Evolutionary conservation across 1,140 invertebrate genomes (phyloP).

Genomic region (Oreohelix idahoensis): DNA sequence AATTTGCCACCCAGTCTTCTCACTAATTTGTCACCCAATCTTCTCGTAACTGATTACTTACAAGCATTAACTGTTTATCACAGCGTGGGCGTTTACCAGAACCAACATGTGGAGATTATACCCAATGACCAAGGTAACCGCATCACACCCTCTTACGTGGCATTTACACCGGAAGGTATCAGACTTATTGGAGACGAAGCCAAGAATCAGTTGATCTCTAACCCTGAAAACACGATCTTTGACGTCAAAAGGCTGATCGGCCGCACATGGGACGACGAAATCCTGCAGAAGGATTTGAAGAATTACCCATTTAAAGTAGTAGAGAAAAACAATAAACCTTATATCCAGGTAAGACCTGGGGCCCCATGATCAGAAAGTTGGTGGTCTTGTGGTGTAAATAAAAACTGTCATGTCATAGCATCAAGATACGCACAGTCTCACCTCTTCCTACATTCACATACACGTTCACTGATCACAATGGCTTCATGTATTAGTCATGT

Average conservation of each 20-base stretch:
- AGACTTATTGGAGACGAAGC: conserved; percentile 97
- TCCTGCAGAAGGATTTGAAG: background rate
- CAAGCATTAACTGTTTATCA: too few species aligned
- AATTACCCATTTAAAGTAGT: background rate
- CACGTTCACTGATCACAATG: too few species aligned
- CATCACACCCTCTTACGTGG: conserved; percentile 97
- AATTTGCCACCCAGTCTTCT: too few species aligned
- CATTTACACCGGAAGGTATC: conserved; percentile 93
- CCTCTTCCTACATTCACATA: too few species aligned
- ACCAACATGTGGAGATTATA: conserved; percentile 97
- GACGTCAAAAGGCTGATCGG: conserved; percentile 78
- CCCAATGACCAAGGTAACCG: conserved; percentile 98
- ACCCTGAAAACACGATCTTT: conserved; percentile 97
- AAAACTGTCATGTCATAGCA: too few species aligned
- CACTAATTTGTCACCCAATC: too few species aligned
- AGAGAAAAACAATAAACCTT: conserved; percentile 86
- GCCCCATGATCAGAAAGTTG: too few species aligned
- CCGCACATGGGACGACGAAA: background rate
- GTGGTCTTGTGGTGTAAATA: too few species aligned
- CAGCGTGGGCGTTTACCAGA: conserved; percentile 97
- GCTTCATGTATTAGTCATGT: too few species aligned
- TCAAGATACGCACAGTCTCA: too few species aligned
- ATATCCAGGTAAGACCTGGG: conserved; percentile 79
- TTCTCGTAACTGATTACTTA: too few species aligned
- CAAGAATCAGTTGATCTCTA: conserved; percentile 97